Conservation (phyloP, 2,888 invertebrate species). For the Diarsia mendica region DNA sequence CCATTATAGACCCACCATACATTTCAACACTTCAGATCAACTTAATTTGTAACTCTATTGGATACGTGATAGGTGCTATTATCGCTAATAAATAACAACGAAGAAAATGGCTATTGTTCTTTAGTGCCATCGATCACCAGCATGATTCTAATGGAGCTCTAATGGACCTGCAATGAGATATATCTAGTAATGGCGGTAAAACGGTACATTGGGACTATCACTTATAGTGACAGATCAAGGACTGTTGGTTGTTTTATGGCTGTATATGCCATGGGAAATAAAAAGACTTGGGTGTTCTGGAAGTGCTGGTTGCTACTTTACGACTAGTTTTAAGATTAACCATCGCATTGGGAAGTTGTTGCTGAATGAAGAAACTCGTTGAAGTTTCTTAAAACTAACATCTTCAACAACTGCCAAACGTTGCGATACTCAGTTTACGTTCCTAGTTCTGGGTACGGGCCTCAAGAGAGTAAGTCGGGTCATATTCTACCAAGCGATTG, state of each 20-base stretch:
- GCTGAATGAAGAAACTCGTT: background rate
- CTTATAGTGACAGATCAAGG: slow-evolving; percentile 57
- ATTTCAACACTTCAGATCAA: slow-evolving; percentile 54
- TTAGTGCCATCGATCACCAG: slow-evolving; percentile 65
- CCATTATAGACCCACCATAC: slow-evolving; percentile 20
- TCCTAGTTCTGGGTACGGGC: background rate
- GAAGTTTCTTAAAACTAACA: background rate
- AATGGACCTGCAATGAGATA: slow-evolving; percentile 60
- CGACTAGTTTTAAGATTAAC: background rate
- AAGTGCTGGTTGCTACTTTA: too few species aligned
- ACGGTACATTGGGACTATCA: slow-evolving; percentile 41
- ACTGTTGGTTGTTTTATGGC: slow-evolving; percentile 20
- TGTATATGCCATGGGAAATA: slow-evolving; percentile 44
- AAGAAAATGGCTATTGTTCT: slow-evolving; percentile 67
- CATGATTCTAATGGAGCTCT: slow-evolving; percentile 62
- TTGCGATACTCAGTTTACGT: background rate
- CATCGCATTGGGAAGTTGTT: background rate
- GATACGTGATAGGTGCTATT: slow-evolving; percentile 50
- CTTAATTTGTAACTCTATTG: slow-evolving; percentile 50
- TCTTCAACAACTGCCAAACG: background rate
- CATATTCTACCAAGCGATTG: background rate
- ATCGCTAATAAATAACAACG: slow-evolving; percentile 56
- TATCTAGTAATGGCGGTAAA: slow-evolving; percentile 44
- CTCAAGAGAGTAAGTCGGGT: background rate
- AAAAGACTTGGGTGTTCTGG: background rate